phyloP scores from a whole-genome alignment of 2,888 invertebrate genomes.

The Pristionchus japonicus region DNA sequence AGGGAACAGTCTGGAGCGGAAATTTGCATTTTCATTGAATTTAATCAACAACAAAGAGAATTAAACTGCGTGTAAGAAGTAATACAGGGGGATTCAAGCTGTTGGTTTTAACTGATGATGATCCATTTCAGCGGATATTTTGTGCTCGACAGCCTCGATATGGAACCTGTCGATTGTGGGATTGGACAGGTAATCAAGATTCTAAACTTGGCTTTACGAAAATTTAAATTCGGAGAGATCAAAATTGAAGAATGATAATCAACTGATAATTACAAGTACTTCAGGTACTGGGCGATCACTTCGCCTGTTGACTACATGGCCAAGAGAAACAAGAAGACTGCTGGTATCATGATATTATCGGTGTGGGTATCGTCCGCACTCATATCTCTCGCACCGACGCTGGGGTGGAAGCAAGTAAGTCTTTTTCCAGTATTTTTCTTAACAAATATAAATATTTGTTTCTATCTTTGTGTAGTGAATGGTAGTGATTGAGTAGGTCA shows the following conservation, averaged over 20 bases:
- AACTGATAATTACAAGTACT: too few species aligned
- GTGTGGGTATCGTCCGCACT: slow-evolving; percentile 77
- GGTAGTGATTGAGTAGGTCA: neutral
- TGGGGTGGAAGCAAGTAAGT: slow-evolving; percentile 77
- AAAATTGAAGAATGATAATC: too few species aligned
- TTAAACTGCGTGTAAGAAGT: too few species aligned
- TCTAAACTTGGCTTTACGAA: too few species aligned
- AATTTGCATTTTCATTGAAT: too few species aligned
- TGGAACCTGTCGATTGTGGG: slow-evolving; percentile 78
- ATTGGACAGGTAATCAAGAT: slow-evolving; percentile 75
- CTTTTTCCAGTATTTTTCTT: too few species aligned
- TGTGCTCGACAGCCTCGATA: slow-evolving; percentile 78
- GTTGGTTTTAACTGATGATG: too few species aligned
- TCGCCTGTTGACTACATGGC: slow-evolving; percentile 77
- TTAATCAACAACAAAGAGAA: too few species aligned
- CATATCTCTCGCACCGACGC: slow-evolving; percentile 77
- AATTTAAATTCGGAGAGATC: too few species aligned
- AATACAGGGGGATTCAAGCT: too few species aligned
- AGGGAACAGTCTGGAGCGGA: neutral
- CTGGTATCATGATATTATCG: slow-evolving; percentile 76
- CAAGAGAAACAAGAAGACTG: slow-evolving; percentile 74
- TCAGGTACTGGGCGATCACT: slow-evolving; percentile 74
- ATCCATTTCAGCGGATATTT: slow-evolving; percentile 75
- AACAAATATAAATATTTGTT: neutral
- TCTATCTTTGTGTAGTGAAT: too few species aligned